Evolutionary conservation across 1,140 invertebrate species (phyloP).

Genomic region (Copidosoma floridanum): DNA sequence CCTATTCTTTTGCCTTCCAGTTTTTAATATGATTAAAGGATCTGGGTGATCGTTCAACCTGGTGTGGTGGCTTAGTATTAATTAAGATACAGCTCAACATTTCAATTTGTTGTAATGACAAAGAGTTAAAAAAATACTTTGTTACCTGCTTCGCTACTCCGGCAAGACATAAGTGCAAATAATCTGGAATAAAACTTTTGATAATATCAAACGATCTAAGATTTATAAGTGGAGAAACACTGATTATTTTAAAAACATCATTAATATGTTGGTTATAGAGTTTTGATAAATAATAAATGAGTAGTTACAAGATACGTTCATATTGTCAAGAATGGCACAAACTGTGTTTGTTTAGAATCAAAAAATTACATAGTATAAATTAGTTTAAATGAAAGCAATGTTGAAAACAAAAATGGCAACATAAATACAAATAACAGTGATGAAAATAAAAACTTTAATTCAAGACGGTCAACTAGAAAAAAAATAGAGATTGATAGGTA

Average conservation of each 20-base stretch:
- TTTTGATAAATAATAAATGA: too few relatives aligned
- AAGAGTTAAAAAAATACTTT: neutral
- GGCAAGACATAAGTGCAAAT: neutral
- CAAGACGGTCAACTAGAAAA: too few relatives aligned
- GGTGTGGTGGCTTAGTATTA: neutral
- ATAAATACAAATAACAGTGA: too few relatives aligned
- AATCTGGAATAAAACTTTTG: neutral
- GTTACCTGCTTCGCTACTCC: neutral
- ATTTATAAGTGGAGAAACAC: neutral
- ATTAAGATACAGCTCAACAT: neutral
- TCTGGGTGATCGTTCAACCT: neutral
- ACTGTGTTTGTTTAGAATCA: neutral
- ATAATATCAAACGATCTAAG: neutral
- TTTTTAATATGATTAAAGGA: neutral
- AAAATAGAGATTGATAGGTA: too few relatives aligned
- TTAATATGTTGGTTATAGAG: neutral
- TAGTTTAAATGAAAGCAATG: too few relatives aligned
- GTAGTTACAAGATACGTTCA: too few relatives aligned
- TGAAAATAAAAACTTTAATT: too few relatives aligned
- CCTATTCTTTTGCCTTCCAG: slow-evolving; percentile 28
- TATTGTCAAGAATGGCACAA: too few relatives aligned
- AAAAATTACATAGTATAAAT: neutral
- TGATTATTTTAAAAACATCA: neutral
- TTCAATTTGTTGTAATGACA: neutral
- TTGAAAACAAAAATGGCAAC: too few relatives aligned